Percentiles rank a stretch among this genome's conserved stretches.
Evolutionary conservation across 2,888 invertebrate genomes (phyloP).

Genomic region (Synanthedon formicaeformis): DNA sequence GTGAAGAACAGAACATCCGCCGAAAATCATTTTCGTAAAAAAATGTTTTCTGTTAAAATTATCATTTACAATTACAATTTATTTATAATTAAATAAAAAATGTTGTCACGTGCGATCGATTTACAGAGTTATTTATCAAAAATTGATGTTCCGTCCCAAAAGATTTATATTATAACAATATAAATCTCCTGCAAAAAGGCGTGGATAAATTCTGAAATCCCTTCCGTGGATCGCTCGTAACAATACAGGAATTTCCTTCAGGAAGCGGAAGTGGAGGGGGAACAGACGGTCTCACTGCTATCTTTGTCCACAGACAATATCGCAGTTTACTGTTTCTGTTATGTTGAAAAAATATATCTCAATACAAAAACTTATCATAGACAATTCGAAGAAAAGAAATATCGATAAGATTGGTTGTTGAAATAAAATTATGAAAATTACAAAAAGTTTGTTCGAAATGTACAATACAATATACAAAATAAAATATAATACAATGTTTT

Average conservation of each 20-base stretch:
- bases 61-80: no score
- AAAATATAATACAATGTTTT: no score
- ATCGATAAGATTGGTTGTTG: no score
- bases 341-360: constrained; percentile 2
- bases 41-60: no score
- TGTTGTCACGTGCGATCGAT: no score
- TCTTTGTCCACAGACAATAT: constrained; percentile 11
- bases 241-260: constrained; percentile 11
- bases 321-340: constrained; percentile 7
- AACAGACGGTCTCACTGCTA: constrained; percentile 6
- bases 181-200: constrained; percentile 8
- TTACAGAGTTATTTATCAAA: not conserved
- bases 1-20: no score
- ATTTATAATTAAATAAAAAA: no score
- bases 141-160: constrained; percentile 2
- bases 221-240: constrained; percentile 8
- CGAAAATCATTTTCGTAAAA: no score
- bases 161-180: constrained; percentile 3
- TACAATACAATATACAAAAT: no score
- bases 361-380: not conserved
- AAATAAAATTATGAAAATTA: no score
- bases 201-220: constrained; percentile 8
- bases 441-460: no score
- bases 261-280: constrained; percentile 6
- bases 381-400: no score